phyloP scores from a whole-genome alignment of 2,797 vertebrate genomes.

The Helostoma temminkii region DNA sequence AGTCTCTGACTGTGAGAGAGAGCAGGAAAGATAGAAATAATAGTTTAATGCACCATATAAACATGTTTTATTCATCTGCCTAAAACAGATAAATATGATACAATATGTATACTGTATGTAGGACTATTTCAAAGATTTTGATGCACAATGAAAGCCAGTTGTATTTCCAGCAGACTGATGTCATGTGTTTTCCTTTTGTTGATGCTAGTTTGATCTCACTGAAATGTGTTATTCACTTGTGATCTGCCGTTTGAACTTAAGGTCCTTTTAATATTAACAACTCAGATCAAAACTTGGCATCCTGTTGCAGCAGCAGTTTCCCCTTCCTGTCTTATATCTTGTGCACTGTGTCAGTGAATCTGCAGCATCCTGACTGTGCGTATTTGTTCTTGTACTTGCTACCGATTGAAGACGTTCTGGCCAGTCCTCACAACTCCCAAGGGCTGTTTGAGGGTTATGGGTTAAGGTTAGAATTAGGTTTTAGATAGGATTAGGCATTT shows the following conservation, averaged over 20 bases:
- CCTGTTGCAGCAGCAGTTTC: slow-evolving; percentile 29
- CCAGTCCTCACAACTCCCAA: too few species aligned
- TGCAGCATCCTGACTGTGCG: slow-evolving; percentile 3
- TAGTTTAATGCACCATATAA: slow-evolving; percentile 17
- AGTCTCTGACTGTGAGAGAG: slow-evolving; percentile 16
- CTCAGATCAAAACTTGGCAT: slow-evolving; percentile 19
- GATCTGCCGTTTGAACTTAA: slow-evolving; percentile 45
- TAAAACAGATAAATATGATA: not conserved
- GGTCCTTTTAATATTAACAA: slow-evolving; percentile 49
- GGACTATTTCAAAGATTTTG: slow-evolving; percentile 5
- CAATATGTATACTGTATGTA: not conserved
- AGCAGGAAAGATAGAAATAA: not conserved
- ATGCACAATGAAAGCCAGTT: slow-evolving; percentile 11
- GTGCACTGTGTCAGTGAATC: slow-evolving; percentile 13
- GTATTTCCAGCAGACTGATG: slow-evolving; percentile 18
- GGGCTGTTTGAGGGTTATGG: too few species aligned
- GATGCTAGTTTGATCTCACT: slow-evolving; percentile 35
- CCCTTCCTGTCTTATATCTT: slow-evolving; percentile 27
- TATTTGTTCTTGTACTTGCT: too few species aligned
- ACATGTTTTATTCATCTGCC: not conserved
- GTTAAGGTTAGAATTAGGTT: too few species aligned
- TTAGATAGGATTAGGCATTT: too few species aligned
- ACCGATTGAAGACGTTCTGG: too few species aligned
- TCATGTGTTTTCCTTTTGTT: slow-evolving; percentile 40
- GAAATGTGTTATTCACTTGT: slow-evolving; percentile 28